Percentiles rank a stretch among this genome's conserved stretches.
phyloP scores from a whole-genome alignment of 2,888 invertebrate genomes.

The Hirtodrosophila alboralis region DNA sequence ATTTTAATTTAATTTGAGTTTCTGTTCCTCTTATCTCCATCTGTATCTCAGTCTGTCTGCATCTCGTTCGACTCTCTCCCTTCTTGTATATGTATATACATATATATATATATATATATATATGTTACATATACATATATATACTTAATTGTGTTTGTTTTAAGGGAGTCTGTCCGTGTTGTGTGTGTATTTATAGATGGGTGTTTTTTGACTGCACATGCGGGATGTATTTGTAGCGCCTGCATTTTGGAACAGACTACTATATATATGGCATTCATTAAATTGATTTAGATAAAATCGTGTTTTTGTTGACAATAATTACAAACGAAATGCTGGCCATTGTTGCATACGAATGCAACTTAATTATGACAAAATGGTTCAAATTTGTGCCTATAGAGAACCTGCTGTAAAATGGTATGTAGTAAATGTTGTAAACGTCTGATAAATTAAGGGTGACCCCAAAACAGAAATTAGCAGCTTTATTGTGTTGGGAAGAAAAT shows the following conservation, averaged over 20 bases:
- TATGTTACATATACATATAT: conserved; percentile 4
- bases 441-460: conserved; percentile 12
- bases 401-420: conserved; percentile 14
- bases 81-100: neutral
- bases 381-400: conserved; percentile 32
- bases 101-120: neutral
- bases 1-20: conserved; percentile 80
- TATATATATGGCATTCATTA: conserved; percentile 65
- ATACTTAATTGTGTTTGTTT: conserved; percentile 50
- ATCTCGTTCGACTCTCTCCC: conserved; percentile 1
- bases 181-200: conserved; percentile 56
- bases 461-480: neutral
- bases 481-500: conserved; percentile 2
- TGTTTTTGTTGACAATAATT: conserved; percentile 62
- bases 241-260: conserved; percentile 41
- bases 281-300: conserved; percentile 76
- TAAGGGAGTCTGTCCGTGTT: conserved; percentile 18
- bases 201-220: conserved; percentile 47
- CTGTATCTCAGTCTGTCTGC: conserved; percentile 30
- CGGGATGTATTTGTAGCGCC: conserved; percentile 54
- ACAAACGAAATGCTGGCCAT: conserved; percentile 37
- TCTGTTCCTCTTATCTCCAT: conserved; percentile 70
- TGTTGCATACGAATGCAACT: conserved; percentile 34
- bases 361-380: conserved; percentile 50
- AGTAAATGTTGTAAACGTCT: conserved; percentile 20